Evolutionary conservation across 2,888 invertebrate species (phyloP).

Genomic region (Pandemis corylana): DNA sequence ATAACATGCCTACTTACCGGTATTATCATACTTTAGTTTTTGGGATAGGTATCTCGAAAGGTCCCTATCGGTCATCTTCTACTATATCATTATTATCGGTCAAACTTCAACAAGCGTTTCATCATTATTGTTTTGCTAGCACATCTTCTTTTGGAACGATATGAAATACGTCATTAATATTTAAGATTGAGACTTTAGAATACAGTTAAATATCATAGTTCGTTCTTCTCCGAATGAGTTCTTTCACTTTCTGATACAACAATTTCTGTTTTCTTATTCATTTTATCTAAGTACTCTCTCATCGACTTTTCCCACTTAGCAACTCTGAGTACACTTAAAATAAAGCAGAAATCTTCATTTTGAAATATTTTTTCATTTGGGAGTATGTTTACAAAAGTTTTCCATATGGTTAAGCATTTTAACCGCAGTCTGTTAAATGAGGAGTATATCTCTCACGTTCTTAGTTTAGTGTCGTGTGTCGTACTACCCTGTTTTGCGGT

Average conservation of each 20-base stretch:
- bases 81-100: constrained; percentile 22
- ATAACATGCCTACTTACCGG: neutral
- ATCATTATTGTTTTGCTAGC: constrained; percentile 1
- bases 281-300: too few species aligned
- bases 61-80: neutral
- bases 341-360: too few species aligned
- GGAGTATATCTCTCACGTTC: constrained; percentile 44
- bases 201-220: too few species aligned
- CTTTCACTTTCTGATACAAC: too few species aligned
- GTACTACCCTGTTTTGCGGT: constrained; percentile 19
- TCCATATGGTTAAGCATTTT: constrained; percentile 43
- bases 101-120: constrained; percentile 8
- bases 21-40: neutral
- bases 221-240: too few species aligned
- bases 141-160: neutral
- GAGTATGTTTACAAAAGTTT: too few species aligned
- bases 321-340: too few species aligned
- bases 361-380: too few species aligned
- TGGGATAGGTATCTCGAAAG: constrained; percentile 9
- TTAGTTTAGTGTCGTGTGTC: constrained; percentile 12
- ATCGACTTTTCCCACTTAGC: too few species aligned
- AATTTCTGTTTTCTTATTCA: too few species aligned
- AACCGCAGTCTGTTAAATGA: constrained; percentile 35
- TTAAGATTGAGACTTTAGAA: too few species aligned
- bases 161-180: constrained; percentile 33